Evolutionary conservation across 2,797 vertebrate genomes (phyloP).

Genomic region (Leptoclinus maculatus): DNA sequence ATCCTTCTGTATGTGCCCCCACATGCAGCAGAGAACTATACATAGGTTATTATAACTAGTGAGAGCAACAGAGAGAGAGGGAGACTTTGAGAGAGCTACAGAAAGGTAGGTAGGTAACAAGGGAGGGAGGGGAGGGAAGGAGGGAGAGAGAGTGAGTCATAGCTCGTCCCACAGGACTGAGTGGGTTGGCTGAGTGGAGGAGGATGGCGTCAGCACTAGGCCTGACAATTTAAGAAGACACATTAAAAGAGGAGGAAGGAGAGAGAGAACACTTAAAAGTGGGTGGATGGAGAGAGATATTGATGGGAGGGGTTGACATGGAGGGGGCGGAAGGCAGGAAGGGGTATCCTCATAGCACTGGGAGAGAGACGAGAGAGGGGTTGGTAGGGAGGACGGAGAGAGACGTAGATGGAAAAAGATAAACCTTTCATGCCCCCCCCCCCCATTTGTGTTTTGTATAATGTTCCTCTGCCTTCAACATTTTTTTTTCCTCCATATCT

Average conservation of each 20-base stretch:
- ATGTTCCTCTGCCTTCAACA: background rate
- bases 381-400: slow-evolving; percentile 47
- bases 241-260: slow-evolving; percentile 72
- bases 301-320: slow-evolving; percentile 59
- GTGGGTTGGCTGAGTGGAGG: slow-evolving; percentile 85
- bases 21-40: slow-evolving; percentile 36
- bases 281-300: slow-evolving; percentile 64
- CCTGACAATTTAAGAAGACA: slow-evolving; percentile 81
- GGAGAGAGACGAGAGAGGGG: slow-evolving; percentile 44
- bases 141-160: slow-evolving; percentile 86
- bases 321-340: slow-evolving; percentile 62
- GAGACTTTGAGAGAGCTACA: slow-evolving; percentile 59
- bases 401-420: slow-evolving; percentile 63
- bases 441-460: slow-evolving; percentile 8
- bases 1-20: slow-evolving; percentile 20
- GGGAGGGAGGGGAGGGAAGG: slow-evolving; percentile 63
- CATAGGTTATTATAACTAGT: slow-evolving; percentile 52
- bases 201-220: slow-evolving; percentile 85
- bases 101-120: slow-evolving; percentile 72
- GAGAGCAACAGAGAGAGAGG: slow-evolving; percentile 35
- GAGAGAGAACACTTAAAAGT: slow-evolving; percentile 46
- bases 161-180: slow-evolving; percentile 86
- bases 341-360: slow-evolving; percentile 70
- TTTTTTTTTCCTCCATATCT: background rate
- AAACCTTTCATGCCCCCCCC: slow-evolving; percentile 46